Evolutionary conservation across 2,888 invertebrate genomes (phyloP), one percentile per base, ranked within the genome.

Genomic region (Homarus gammarus): DNA sequence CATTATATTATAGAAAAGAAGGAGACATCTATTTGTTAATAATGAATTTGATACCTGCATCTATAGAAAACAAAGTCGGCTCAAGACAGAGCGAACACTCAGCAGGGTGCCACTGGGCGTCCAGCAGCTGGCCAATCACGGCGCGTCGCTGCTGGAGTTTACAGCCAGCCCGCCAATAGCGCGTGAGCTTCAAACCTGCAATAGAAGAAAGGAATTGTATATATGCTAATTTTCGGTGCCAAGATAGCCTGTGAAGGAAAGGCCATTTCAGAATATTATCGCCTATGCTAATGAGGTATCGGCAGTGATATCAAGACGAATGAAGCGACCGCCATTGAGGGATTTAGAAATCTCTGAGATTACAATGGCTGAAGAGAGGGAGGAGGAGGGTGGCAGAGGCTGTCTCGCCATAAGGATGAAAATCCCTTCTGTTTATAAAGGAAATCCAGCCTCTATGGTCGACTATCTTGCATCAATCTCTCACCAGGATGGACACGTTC

Each of bases 201-300:
- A 88, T 78, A 88, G 88, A 88, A 84, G 84, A 70, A 84, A 88
- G 88, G 83, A 77, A 83, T 88, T 73, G 88, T 88, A 83, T 84
- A 51, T 88, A 84, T 88, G 78, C 78, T 88, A 84, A 84, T 88
- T 77, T 64, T 56, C 70, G 36, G 84, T 88, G 88, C 84, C 84
- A 83, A 87, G 68, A 87, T 81, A 79, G 87, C 72, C 70, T 49
- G 86, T 31, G 78, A 86, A 86, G 79, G 79, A 79, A 86, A 84
- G 44, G 64, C 84, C 61, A 73, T 84, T 84, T 73, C 40, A 44
- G 75, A 36, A 77, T 84, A 84, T 56, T 75, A 44, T 77, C 77
- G 31, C 84, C 51, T 36, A 75, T 77, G 27, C 77, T 75, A 75
- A 84, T 77, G 77, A 84, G 56, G 73, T 51, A 49, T 81, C 64